These are phyloP conservation scores for Scylla paramamosain DNA, from an alignment of 1,140 invertebrate species.

Conservation along the genomic window DNA sequence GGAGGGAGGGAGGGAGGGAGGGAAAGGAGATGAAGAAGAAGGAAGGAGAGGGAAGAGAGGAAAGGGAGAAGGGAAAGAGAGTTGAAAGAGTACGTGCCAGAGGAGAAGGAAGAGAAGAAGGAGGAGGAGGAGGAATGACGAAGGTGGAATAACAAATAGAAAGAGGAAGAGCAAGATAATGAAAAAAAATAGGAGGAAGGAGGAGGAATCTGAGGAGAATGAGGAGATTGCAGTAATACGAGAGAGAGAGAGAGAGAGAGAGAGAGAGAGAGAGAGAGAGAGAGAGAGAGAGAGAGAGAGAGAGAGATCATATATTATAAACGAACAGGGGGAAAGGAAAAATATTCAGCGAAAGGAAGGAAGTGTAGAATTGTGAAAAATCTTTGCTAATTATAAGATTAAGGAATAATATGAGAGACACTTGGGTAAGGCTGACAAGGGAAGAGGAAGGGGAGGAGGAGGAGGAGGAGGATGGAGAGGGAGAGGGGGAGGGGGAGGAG, in stretches of 20 bases:
- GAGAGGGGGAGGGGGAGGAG: neutral
- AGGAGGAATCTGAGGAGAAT: too few species aligned
- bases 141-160: neutral
- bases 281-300: too few species aligned
- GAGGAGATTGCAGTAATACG: neutral
- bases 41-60: neutral
- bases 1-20: neutral
- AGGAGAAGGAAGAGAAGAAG: neutral
- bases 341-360: neutral
- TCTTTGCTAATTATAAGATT: too few species aligned
- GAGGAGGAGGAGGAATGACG: neutral
- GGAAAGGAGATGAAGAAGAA: neutral
- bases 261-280: neutral
- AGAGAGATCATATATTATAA: too few species aligned
- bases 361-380: neutral
- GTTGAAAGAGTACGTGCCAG: neutral
- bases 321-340: too few species aligned
- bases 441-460: neutral
- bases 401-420: too few species aligned
- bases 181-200: neutral
- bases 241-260: neutral
- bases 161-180: too few species aligned
- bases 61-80: neutral
- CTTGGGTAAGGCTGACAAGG: neutral
- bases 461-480: neutral